Conservation (phyloP, 2,113 vertebrate species). For the Catharus fuscescens region DNA sequence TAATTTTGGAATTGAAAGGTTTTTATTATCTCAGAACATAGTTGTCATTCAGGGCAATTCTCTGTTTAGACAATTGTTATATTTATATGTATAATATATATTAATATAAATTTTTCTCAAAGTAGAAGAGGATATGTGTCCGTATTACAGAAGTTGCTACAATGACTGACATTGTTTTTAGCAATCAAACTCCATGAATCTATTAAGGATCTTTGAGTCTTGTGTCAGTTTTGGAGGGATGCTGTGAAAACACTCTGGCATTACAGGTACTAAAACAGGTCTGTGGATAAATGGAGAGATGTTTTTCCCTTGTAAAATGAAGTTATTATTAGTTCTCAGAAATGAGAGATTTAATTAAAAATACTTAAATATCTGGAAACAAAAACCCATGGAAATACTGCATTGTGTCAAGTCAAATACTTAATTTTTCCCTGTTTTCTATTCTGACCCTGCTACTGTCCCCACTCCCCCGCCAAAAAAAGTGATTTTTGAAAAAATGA, state of each 20-base stretch:
- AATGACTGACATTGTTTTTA: not conserved
- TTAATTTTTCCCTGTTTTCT: fast-evolving
- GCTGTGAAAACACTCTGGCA: not conserved
- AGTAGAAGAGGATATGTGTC: not conserved
- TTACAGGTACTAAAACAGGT: not conserved
- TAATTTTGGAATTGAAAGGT: not conserved
- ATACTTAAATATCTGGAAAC: not conserved
- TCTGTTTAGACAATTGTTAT: not conserved
- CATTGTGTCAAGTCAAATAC: not conserved
- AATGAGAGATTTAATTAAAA: not conserved
- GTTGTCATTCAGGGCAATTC: not conserved
- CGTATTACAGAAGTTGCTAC: not conserved
- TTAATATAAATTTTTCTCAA: not conserved
- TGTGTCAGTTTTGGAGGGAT: not conserved
- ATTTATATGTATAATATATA: no score
- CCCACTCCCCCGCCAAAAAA: not conserved
- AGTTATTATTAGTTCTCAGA: not conserved
- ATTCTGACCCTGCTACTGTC: not conserved
- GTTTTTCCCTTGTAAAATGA: not conserved
- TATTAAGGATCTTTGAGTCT: not conserved
- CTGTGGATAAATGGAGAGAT: not conserved
- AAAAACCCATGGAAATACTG: fast-evolving
- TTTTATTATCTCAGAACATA: not conserved
- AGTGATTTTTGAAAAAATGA: not conserved
- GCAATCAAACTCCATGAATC: not conserved